Conservation (phyloP, 2,888 invertebrate genomes). For the Dione juno region DNA sequence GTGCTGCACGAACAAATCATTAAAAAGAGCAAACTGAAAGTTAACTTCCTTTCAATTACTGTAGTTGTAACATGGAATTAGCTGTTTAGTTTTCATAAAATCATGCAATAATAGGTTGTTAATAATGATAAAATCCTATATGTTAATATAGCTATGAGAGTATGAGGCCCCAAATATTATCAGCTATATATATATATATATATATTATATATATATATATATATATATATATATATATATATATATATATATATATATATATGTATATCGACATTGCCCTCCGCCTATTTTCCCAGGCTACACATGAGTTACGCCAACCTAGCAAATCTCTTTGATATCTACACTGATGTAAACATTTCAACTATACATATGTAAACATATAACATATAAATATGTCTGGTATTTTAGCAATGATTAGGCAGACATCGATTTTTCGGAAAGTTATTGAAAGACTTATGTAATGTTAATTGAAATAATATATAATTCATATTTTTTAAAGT, state of each 20-base stretch:
- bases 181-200: too few relatives aligned
- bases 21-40: constrained; percentile 20
- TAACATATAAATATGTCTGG: neutral
- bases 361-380: neutral
- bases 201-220: too few relatives aligned
- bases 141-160: neutral
- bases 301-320: neutral
- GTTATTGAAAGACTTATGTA: too few relatives aligned
- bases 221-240: too few relatives aligned
- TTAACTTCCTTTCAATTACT: constrained; percentile 4
- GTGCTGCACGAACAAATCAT: constrained; percentile 21
- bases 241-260: too few relatives aligned
- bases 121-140: neutral
- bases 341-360: neutral
- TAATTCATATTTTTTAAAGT: too few relatives aligned
- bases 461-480: too few relatives aligned
- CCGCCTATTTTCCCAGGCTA: constrained; percentile 6
- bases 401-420: neutral
- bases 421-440: neutral
- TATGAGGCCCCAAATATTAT: neutral
- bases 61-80: neutral
- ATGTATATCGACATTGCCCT: neutral
- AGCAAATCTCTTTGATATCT: constrained; percentile 9
- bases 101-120: too few relatives aligned
- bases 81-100: neutral